Evolutionary conservation across 2,113 vertebrate species (phyloP).

Genomic region (Gambusia affinis): DNA sequence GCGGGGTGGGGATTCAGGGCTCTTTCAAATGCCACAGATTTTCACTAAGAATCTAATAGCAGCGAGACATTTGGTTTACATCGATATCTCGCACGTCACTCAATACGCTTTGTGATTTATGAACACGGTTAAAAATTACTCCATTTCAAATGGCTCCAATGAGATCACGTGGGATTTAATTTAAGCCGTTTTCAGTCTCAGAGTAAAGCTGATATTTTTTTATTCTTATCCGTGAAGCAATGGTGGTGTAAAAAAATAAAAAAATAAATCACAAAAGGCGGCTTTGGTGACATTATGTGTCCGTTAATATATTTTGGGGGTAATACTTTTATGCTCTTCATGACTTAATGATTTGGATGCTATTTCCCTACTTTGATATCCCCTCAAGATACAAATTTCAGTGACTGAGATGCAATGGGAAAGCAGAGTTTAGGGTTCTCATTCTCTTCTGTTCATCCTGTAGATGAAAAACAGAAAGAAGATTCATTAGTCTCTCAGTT

Average conservation of each 20-base stretch:
- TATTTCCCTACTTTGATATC: background rate
- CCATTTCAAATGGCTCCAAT: background rate
- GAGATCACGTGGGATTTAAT: background rate
- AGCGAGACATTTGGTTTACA: background rate
- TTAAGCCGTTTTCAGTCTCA: no score
- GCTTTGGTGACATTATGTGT: background rate
- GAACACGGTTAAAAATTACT: background rate
- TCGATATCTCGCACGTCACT: background rate
- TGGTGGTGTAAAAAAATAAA: no score
- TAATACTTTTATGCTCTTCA: background rate
- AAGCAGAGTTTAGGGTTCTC: background rate
- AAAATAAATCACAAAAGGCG: no score
- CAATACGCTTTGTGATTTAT: no score
- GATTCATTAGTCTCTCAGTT: background rate
- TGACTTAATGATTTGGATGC: background rate
- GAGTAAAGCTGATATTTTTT: no score
- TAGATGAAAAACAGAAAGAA: background rate
- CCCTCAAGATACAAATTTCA: background rate
- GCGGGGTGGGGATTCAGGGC: background rate
- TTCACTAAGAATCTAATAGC: background rate
- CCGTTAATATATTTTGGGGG: background rate
- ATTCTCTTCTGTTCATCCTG: background rate
- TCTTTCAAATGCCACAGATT: background rate
- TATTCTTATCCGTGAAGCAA: no score
- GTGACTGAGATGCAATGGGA: background rate